Conservation (phyloP, 2,888 invertebrate genomes). For the Drosophila gaucha region DNA sequence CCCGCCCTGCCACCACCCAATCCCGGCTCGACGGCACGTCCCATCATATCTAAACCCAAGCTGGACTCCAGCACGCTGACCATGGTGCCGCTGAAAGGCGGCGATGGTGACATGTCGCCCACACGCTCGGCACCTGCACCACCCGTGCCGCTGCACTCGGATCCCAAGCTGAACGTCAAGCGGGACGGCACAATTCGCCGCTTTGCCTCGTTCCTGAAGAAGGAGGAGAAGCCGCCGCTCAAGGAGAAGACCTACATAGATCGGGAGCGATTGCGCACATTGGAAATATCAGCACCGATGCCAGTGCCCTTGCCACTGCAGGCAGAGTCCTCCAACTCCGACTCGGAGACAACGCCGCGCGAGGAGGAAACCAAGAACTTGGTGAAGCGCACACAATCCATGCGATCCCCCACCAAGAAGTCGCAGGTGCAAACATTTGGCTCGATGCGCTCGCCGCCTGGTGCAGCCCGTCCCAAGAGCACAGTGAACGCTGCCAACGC, state of each 20-base stretch:
- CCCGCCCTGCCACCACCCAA: slow-evolving; percentile 88
- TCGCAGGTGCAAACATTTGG: slow-evolving; percentile 91
- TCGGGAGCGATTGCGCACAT: slow-evolving; percentile 89
- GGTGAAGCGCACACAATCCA: slow-evolving; percentile 92
- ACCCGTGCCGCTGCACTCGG: slow-evolving; percentile 84
- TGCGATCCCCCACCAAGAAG: slow-evolving; percentile 87
- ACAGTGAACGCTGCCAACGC: slow-evolving; percentile 84
- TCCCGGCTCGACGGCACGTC: slow-evolving; percentile 88
- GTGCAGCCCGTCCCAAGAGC: slow-evolving; percentile 89
- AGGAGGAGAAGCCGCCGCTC: slow-evolving; percentile 87
- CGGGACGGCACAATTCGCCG: slow-evolving; percentile 89
- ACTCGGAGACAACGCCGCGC: slow-evolving; percentile 83
- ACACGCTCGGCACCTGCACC: slow-evolving; percentile 87
- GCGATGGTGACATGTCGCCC: slow-evolving; percentile 82
- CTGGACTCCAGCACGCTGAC: slow-evolving; percentile 90
- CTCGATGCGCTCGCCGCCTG: slow-evolving; percentile 90
- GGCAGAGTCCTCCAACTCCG: slow-evolving; percentile 86
- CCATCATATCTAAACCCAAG: slow-evolving; percentile 92
- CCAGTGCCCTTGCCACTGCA: slow-evolving; percentile 80
- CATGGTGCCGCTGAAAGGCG: slow-evolving; percentile 65
- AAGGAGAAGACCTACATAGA: slow-evolving; percentile 89
- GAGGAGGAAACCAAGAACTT: slow-evolving; percentile 85
- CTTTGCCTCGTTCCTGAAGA: slow-evolving; percentile 91
- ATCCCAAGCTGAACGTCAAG: slow-evolving; percentile 85
- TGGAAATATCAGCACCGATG: slow-evolving; percentile 94